Conservation (phyloP, 2,888 invertebrate genomes). For the Cephus runcator region DNA sequence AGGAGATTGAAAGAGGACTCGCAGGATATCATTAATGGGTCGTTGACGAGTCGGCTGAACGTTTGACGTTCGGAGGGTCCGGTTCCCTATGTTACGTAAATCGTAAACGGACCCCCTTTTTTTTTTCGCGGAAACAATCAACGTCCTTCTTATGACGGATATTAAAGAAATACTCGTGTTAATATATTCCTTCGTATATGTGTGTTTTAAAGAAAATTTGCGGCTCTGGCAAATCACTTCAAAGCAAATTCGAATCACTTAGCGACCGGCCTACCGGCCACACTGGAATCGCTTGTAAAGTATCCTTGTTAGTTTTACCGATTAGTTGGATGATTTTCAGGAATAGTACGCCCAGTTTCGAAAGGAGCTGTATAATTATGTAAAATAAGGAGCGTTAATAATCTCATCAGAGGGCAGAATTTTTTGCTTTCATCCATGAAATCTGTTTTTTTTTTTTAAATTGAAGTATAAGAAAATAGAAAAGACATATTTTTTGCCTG, state of each 20-base stretch:
- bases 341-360: background rate
- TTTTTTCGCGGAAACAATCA: background rate
- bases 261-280: background rate
- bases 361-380: background rate
- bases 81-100: background rate
- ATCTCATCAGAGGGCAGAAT: background rate
- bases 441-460: too few species aligned
- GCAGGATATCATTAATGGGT: background rate
- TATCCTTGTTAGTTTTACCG: background rate
- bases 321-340: background rate
- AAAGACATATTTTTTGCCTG: background rate
- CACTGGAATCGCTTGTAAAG: background rate
- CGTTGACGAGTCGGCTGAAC: background rate
- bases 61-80: background rate
- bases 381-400: background rate
- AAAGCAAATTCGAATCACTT: conserved; percentile 5
- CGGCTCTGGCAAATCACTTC: conserved; percentile 3
- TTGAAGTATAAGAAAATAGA: background rate
- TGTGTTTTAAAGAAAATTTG: background rate
- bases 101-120: background rate
- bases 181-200: background rate
- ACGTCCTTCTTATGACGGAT: background rate
- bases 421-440: background rate
- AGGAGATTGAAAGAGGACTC: background rate
- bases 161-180: background rate